phyloP scores from a whole-genome alignment of 1,140 invertebrate genomes.

The Ceratina australensis region DNA sequence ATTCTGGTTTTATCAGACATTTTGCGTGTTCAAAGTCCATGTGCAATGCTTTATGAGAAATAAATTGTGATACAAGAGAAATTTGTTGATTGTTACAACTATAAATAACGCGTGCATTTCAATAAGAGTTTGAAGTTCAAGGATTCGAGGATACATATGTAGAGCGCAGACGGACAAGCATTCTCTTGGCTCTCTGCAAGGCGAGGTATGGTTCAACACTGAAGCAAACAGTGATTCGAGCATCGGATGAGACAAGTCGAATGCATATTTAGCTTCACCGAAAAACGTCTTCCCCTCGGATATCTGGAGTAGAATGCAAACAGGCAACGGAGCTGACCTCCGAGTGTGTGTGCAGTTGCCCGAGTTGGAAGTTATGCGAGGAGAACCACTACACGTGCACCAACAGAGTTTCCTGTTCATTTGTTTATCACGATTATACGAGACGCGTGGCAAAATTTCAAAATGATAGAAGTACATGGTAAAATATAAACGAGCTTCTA shows the following conservation, averaged over 20 bases:
- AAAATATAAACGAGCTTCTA: too few species aligned
- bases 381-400: background rate
- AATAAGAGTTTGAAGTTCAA: background rate
- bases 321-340: background rate
- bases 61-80: too few species aligned
- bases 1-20: background rate
- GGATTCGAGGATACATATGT: too few species aligned
- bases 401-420: too few species aligned
- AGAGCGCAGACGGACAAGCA: background rate
- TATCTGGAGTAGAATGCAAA: conserved; percentile 27
- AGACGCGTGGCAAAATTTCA: too few species aligned
- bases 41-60: background rate
- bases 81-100: too few species aligned
- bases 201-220: background rate
- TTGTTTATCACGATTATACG: too few species aligned
- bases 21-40: background rate
- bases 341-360: background rate
- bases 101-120: too few species aligned
- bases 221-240: background rate
- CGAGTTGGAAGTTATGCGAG: background rate
- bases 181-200: too few species aligned
- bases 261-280: conserved; percentile 19
- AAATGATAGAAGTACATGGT: too few species aligned
- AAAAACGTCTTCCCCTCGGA: background rate
- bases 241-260: conserved; percentile 2